Percentiles rank a stretch among this genome's conserved stretches.
These are phyloP conservation scores for Triplophysa bombifrons DNA, from an alignment of 2,797 vertebrate species.

Conservation along the genomic window DNA sequence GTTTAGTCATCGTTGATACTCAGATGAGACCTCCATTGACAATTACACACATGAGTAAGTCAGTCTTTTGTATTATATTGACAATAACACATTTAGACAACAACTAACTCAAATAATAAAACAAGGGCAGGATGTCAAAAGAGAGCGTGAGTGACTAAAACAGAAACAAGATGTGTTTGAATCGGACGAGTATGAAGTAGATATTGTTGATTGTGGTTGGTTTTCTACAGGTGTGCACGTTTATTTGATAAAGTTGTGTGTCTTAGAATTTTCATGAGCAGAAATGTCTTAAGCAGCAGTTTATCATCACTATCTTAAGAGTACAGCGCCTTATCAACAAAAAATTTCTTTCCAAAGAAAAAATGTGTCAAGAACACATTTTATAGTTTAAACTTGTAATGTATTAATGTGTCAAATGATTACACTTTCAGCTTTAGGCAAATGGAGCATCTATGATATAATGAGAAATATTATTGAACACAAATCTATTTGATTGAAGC, in stretches of 20 bases:
- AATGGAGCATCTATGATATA: neutral
- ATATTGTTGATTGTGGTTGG: no score
- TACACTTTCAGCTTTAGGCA: neutral
- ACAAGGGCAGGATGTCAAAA: no score
- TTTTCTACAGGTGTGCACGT: no score
- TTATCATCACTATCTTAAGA: no score
- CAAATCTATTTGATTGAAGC: neutral
- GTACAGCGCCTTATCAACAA: neutral
- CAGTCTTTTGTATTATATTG: neutral
- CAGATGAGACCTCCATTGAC: neutral
- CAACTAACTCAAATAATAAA: no score
- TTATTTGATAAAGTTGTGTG: no score
- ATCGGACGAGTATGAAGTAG: no score
- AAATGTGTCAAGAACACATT: neutral
- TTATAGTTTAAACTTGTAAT: neutral
- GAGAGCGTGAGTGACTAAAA: no score
- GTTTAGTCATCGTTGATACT: conserved; percentile 17
- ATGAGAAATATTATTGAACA: neutral
- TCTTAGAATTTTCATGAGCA: no score
- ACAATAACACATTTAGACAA: neutral
- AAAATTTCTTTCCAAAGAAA: conserved; percentile 4
- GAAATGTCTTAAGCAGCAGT: no score
- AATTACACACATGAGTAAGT: conserved; percentile 37
- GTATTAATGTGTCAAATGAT: neutral
- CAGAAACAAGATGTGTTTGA: no score